phyloP scores from a whole-genome alignment of 2,797 vertebrate species.

The Sebastes steindachneri region DNA sequence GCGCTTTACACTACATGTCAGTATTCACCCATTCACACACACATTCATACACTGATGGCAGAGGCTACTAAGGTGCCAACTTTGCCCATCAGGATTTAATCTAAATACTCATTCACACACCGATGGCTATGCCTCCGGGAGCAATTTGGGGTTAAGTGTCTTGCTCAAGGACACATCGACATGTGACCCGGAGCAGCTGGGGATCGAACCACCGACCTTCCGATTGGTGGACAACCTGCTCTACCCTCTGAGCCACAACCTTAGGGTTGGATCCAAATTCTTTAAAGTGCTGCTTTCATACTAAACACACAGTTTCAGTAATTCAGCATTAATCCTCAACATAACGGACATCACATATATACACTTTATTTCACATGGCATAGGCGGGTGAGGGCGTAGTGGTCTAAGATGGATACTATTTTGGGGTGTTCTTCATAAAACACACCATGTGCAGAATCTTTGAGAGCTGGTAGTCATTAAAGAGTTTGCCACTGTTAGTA shows the following conservation, averaged over 20 bases:
- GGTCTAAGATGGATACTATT: not conserved
- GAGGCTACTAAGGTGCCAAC: too few species aligned
- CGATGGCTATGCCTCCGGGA: too few species aligned
- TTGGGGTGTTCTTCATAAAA: not conserved
- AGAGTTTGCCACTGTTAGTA: not conserved
- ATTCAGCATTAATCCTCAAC: not conserved
- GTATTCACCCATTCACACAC: too few species aligned
- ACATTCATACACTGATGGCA: too few species aligned
- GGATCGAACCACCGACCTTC: too few species aligned
- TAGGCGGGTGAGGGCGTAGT: not conserved
- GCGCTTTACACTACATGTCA: too few species aligned
- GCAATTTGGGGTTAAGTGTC: too few species aligned
- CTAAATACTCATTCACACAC: too few species aligned
- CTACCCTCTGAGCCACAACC: not conserved
- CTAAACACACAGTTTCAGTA: not conserved
- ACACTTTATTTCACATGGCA: not conserved
- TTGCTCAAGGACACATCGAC: too few species aligned
- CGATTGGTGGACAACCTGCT: too few species aligned
- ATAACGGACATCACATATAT: not conserved
- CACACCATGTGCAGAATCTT: not conserved
- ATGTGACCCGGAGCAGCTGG: too few species aligned
- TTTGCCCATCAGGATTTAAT: too few species aligned
- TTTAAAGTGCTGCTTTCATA: not conserved
- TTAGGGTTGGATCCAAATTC: not conserved
- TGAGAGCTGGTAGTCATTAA: not conserved